These are phyloP conservation scores for Fistularia tabacaria DNA, from an alignment of 2,797 vertebrate genomes.

Conservation along the genomic window DNA sequence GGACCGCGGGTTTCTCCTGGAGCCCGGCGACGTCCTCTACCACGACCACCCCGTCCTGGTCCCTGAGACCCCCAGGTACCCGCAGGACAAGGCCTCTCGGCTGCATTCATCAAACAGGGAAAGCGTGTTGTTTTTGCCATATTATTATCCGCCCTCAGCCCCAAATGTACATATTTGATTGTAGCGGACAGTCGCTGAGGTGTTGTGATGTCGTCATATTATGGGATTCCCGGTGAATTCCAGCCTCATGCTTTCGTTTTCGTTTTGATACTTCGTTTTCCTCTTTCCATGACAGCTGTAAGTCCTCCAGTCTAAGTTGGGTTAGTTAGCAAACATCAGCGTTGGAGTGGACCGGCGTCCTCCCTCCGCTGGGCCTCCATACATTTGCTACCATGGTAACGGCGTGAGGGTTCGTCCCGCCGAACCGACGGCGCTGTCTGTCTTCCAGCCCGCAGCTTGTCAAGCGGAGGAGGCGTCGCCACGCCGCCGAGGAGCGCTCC, in stretches of 20 bases:
- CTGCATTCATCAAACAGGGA: not conserved
- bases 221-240: too few species aligned
- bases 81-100: not conserved
- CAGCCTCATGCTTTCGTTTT: too few species aligned
- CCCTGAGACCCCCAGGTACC: conserved; percentile 75
- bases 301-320: too few species aligned
- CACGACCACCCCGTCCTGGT: conserved; percentile 41
- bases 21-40: conserved; percentile 41
- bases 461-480: conserved; percentile 25
- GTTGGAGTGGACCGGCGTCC: too few species aligned
- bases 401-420: not conserved
- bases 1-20: conserved; percentile 58
- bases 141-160: not conserved
- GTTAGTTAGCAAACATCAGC: too few species aligned
- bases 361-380: too few species aligned
- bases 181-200: too few species aligned
- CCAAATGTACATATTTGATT: too few species aligned
- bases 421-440: not conserved
- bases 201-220: too few species aligned
- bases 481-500: not conserved
- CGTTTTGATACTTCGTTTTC: too few species aligned
- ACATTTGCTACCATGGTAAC: not conserved
- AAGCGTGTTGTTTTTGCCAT: not conserved
- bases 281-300: too few species aligned
- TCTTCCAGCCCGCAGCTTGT: conserved; percentile 41